Conservation (phyloP, 1,140 invertebrate species). For the Coelopa frigida region DNA sequence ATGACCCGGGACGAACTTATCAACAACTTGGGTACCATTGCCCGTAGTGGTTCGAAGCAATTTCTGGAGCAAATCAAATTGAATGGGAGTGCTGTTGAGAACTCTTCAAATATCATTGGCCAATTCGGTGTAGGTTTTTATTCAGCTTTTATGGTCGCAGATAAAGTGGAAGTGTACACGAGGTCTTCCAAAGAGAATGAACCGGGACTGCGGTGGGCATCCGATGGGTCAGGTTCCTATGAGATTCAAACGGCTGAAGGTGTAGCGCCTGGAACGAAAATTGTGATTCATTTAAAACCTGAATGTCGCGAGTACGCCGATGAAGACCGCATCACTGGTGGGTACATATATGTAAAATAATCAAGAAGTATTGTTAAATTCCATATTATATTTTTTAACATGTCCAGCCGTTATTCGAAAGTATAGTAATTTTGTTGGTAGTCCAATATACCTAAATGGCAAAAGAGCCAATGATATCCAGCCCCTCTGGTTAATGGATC, state of each 20-base stretch:
- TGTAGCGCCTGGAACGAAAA: slow-evolving; percentile 86
- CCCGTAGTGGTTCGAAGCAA: slow-evolving; percentile 89
- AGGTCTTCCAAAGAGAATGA: slow-evolving; percentile 56
- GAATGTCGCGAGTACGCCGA: slow-evolving; percentile 85
- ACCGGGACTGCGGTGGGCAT: slow-evolving; percentile 74
- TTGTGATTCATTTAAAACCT: slow-evolving; percentile 80
- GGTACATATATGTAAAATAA: neutral
- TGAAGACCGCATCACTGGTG: slow-evolving; percentile 73
- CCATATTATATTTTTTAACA: slow-evolving; percentile 23
- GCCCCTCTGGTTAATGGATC: slow-evolving; percentile 89
- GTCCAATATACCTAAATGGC: slow-evolving; percentile 86
- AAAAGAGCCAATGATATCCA: slow-evolving; percentile 78
- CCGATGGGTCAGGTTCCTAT: slow-evolving; percentile 86
- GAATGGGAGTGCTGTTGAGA: slow-evolving; percentile 54
- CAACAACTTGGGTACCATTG: slow-evolving; percentile 89
- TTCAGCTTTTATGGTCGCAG: slow-evolving; percentile 93
- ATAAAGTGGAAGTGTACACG: slow-evolving; percentile 88
- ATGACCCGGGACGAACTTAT: slow-evolving; percentile 91
- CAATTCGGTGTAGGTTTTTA: slow-evolving; percentile 99
- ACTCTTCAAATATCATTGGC: slow-evolving; percentile 80
- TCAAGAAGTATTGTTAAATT: neutral
- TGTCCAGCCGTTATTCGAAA: slow-evolving; percentile 74
- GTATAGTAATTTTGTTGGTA: slow-evolving; percentile 95
- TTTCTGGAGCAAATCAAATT: slow-evolving; percentile 81
- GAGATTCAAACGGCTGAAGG: slow-evolving; percentile 79